Percentiles rank a stretch among this genome's conserved stretches.
These are phyloP conservation scores for Myocastor coypus DNA, from an alignment of 2,113 vertebrate species.

Conservation along the genomic window DNA sequence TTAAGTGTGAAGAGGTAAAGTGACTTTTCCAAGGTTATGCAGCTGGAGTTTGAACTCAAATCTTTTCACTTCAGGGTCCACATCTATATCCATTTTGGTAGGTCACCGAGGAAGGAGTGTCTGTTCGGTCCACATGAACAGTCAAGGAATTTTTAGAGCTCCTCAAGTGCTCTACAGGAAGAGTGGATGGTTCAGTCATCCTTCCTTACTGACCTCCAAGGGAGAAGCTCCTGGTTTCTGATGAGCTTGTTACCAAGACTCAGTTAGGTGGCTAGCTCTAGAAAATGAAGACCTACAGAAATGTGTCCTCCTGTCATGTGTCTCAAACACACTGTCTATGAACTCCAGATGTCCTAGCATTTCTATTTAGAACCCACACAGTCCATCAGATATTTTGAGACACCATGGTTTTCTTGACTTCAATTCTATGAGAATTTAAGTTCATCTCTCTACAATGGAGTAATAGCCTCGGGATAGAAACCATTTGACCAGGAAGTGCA, in stretches of 20 bases:
- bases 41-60: neutral
- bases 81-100: neutral
- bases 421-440: neutral
- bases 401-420: neutral
- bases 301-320: neutral
- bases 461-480: neutral
- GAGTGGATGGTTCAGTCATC: neutral
- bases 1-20: neutral
- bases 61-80: neutral
- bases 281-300: constrained; percentile 17
- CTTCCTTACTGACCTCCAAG: neutral
- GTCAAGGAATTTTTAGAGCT: neutral
- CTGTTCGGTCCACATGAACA: neutral
- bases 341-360: constrained; percentile 7
- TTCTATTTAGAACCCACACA: constrained; percentile 30
- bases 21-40: neutral
- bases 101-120: too few species aligned
- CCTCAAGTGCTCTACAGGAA: neutral
- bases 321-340: neutral
- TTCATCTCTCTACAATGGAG: neutral
- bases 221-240: neutral
- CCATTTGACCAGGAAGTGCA: neutral
- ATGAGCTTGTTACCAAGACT: neutral
- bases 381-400: constrained; percentile 33
- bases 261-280: neutral